A percentile compares a stretch with the other conserved stretches of the same genome.
phyloP scores from a whole-genome alignment of 2,888 invertebrate species.

The Pachliopta kotzebuea region DNA sequence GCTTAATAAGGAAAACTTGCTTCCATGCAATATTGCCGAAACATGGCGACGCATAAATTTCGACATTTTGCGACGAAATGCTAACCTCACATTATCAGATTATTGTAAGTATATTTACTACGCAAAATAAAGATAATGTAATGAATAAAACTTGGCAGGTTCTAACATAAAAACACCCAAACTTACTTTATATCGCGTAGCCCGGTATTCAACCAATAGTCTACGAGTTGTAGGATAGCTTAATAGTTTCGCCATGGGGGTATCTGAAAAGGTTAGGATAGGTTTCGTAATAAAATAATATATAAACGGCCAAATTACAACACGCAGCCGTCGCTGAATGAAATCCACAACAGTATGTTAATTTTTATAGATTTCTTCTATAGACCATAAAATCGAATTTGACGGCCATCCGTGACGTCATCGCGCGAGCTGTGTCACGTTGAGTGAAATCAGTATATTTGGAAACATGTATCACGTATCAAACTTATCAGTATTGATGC shows the following conservation, averaged over 20 bases:
- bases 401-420: slow-evolving; percentile 10
- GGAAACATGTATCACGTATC: slow-evolving; percentile 56
- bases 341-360: slow-evolving; percentile 3
- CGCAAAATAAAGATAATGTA: too few species aligned
- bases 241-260: too few species aligned
- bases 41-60: slow-evolving; percentile 21
- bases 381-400: slow-evolving; percentile 27
- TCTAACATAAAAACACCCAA: too few species aligned
- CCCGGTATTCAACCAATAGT: too few species aligned
- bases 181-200: too few species aligned
- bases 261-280: neutral
- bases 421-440: slow-evolving; percentile 29
- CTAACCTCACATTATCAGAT: neutral
- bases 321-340: neutral
- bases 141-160: too few species aligned
- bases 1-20: slow-evolving; percentile 12
- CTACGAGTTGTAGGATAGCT: too few species aligned
- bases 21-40: slow-evolving; percentile 5
- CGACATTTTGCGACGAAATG: slow-evolving; percentile 1
- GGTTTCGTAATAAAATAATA: neutral
- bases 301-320: neutral
- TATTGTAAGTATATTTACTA: neutral
- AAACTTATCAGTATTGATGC: slow-evolving; percentile 62
- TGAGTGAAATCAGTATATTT: slow-evolving; percentile 61
- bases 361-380: slow-evolving; percentile 16